Percentiles rank a stretch among this genome's conserved stretches.
phyloP scores from a whole-genome alignment of 2,888 invertebrate species.

The Chaetogeoica ovagalla region DNA sequence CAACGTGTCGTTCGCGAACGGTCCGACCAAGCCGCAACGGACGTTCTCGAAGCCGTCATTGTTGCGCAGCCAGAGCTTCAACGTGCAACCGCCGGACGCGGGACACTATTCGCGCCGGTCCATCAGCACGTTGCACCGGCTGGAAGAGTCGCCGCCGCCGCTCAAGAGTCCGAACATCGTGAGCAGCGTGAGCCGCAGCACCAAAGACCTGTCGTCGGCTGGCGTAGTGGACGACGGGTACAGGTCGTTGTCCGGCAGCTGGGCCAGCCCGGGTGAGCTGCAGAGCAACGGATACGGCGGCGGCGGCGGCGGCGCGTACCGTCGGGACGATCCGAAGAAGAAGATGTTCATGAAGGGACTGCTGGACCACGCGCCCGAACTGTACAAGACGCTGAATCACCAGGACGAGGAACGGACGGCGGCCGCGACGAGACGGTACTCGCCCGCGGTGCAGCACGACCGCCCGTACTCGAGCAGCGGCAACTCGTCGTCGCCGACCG shows the following conservation, averaged over 20 bases:
- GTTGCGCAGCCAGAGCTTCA: constrained; percentile 82
- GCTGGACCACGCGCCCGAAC: constrained; percentile 72
- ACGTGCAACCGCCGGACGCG: constrained; percentile 67
- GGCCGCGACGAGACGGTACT: constrained; percentile 2
- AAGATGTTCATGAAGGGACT: constrained; percentile 72
- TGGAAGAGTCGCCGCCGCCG: constrained; percentile 72
- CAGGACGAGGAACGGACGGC: constrained; percentile 57
- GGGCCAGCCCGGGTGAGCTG: constrained; percentile 54
- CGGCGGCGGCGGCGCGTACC: constrained; percentile 59
- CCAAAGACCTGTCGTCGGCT: constrained; percentile 72
- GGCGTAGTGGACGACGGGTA: constrained; percentile 58
- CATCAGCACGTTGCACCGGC: constrained; percentile 73
- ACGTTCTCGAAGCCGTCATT: constrained; percentile 72
- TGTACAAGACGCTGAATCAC: constrained; percentile 70
- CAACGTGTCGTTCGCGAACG: constrained; percentile 60
- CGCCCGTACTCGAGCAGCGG: constrained; percentile 55
- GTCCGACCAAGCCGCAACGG: constrained; percentile 77
- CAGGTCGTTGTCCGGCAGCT: constrained; percentile 54
- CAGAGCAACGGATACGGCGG: constrained; percentile 43
- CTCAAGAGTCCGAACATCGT: constrained; percentile 85
- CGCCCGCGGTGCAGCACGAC: not conserved
- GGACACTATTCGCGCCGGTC: constrained; percentile 64
- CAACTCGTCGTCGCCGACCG: constrained; percentile 47
- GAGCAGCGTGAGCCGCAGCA: constrained; percentile 81
- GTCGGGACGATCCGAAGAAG: constrained; percentile 66